Percentiles rank a stretch among this genome's conserved stretches.
These are phyloP conservation scores for Lasioglossum leucozonium DNA, from an alignment of 2,888 invertebrate species.

Conservation along the genomic window DNA sequence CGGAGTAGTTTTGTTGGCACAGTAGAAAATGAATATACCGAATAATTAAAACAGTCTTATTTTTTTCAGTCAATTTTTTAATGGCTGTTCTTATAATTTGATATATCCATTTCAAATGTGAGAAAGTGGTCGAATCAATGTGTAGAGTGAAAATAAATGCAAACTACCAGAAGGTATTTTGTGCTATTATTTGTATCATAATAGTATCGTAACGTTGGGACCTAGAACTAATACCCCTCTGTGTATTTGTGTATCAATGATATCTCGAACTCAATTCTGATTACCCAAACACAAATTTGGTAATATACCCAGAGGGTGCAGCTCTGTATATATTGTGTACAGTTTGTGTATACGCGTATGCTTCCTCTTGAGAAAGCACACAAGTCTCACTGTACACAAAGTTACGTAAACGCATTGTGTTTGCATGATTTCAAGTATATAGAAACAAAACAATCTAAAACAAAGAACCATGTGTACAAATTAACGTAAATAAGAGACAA, in stretches of 20 bases:
- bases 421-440: not conserved
- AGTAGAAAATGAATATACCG: not conserved
- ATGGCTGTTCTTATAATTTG: not conserved
- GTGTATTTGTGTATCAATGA: not conserved
- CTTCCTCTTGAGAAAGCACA: not conserved
- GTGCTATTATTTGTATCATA: not conserved
- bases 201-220: not conserved
- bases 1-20: not conserved
- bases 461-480: too few species aligned
- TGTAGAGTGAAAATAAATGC: not conserved
- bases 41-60: not conserved
- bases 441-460: too few species aligned
- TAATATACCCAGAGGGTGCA: not conserved
- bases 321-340: not conserved
- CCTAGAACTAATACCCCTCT: not conserved
- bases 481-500: too few species aligned
- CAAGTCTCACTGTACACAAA: not conserved
- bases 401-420: not conserved
- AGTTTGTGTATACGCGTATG: not conserved
- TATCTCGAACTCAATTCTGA: not conserved
- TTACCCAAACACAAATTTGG: not conserved
- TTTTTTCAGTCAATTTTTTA: too few species aligned
- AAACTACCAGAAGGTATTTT: not conserved
- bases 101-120: not conserved
- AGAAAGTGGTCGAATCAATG: not conserved